phyloP scores from a whole-genome alignment of 1,140 invertebrate genomes.

The Caerostris extrusa region DNA sequence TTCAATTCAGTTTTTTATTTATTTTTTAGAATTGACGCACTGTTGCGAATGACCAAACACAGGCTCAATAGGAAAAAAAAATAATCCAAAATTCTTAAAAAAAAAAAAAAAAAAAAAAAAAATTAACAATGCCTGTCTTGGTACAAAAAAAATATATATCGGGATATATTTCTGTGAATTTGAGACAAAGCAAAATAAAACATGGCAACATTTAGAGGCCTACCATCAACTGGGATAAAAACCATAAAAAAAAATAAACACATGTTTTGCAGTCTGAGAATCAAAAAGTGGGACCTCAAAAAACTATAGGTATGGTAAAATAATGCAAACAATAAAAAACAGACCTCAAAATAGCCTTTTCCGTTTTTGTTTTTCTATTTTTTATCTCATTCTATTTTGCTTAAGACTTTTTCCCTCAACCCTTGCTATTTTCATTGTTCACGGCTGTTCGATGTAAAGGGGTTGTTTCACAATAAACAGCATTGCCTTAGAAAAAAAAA shows the following conservation, averaged over 20 bases:
- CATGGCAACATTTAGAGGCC: background rate
- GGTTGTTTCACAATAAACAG: constrained; percentile 8
- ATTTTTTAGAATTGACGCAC: background rate
- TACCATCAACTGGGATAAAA: background rate
- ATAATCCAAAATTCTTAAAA: background rate
- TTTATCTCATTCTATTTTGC: background rate
- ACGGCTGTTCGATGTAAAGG: constrained; percentile 8
- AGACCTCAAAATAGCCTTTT: constrained; percentile 15
- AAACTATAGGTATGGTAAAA: background rate
- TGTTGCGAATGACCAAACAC: constrained; percentile 27
- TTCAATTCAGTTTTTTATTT: background rate
- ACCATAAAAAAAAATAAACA: constrained; percentile 44
- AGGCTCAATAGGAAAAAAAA: background rate
- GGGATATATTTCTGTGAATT: background rate
- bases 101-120: background rate
- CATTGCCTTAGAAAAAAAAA: background rate
- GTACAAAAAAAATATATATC: no score
- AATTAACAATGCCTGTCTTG: background rate
- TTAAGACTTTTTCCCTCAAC: background rate
- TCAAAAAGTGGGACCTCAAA: background rate
- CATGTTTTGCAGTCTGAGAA: background rate
- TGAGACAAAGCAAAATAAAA: background rate
- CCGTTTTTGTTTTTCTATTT: background rate
- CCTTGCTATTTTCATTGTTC: constrained; percentile 45
- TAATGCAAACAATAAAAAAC: constrained; percentile 28